Evolutionary conservation across 1,140 invertebrate species (phyloP), one percentile per base, ranked within the genome.

Genomic region (Elymnias hypermnestra): DNA sequence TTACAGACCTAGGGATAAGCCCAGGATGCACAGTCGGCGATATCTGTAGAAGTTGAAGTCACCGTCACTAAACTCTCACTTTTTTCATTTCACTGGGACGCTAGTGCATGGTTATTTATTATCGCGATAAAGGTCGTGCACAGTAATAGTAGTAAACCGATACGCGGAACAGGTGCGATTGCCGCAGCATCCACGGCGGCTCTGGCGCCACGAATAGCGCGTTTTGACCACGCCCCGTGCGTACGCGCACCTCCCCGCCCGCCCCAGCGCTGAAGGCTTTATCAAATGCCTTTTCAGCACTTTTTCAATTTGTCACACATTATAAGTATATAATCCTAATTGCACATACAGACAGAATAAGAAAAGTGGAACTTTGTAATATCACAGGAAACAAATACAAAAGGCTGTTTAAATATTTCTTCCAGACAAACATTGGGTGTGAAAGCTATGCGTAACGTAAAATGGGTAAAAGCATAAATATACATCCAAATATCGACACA

Each of bases 151-250:
- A 28, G 44, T 29, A 28, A 40, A 15, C 23, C 21, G 42, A n/a
- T n/a, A 39, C 26, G 47, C 46, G 35, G 25, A 13, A 65, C 69
- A 72, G 63, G 74, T 75, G 69, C 66, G 71, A 43, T 36, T 55
- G 64, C 62, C 65, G 71, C 72, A 83, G 79, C 76, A 72, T 83
- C 79, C 71, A 61, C 65, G 55, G 56, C 65, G 71, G 70, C 53
- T 74, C 58, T 81, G 78, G 23, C 47, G 37, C 43, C 51, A 57
- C 60, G 47, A 45, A 51, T 44, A 51, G 33, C 45, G 53, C 42
- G 40, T 26, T 49, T 43, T 37, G 42, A 50, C 60, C 73, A 76
- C 73, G 73, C 75, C 67, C 62, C 68, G 69, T 78, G 76, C 76
- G 79, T 73, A 63, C 71, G 69, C 76, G 78, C 72, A 71, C 49